phyloP scores from a whole-genome alignment of 2,888 invertebrate genomes.

The Amorpha juglandis region DNA sequence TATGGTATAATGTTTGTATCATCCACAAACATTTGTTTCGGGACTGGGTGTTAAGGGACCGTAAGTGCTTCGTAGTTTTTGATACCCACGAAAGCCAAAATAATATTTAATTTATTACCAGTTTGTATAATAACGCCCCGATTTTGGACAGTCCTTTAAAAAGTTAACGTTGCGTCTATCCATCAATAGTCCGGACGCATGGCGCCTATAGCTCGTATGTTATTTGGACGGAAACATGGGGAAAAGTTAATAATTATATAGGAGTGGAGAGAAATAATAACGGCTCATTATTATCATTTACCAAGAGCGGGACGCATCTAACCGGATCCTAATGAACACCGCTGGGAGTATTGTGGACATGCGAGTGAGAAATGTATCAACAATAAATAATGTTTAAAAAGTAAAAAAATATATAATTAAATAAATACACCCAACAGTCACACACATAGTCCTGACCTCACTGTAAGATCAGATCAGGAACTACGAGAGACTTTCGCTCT shows the following conservation, averaged over 20 bases:
- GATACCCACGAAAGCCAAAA: too few species aligned
- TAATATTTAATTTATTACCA: background rate
- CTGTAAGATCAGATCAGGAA: too few species aligned
- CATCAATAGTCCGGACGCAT: background rate
- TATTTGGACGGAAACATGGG: constrained; percentile 70
- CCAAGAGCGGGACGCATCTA: constrained; percentile 44
- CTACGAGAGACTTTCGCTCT: too few species aligned
- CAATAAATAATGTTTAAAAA: too few species aligned
- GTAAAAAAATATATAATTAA: too few species aligned
- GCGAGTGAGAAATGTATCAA: background rate
- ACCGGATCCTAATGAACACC: constrained; percentile 60
- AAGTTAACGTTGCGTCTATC: background rate
- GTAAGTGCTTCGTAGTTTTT: too few species aligned
- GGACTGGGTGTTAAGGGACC: too few species aligned
- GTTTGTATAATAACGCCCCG: background rate
- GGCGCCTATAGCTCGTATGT: constrained; percentile 42
- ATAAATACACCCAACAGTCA: too few species aligned
- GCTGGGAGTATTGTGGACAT: constrained; percentile 41
- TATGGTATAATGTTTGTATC: too few species aligned
- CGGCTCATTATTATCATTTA: constrained; percentile 73
- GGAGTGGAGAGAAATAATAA: constrained; percentile 69
- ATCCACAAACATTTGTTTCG: too few species aligned
- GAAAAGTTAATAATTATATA: constrained; percentile 75
- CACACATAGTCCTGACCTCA: too few species aligned
- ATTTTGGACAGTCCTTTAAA: background rate